phyloP scores from a whole-genome alignment of 2,797 vertebrate species.

The Rhinichthys osculus region DNA sequence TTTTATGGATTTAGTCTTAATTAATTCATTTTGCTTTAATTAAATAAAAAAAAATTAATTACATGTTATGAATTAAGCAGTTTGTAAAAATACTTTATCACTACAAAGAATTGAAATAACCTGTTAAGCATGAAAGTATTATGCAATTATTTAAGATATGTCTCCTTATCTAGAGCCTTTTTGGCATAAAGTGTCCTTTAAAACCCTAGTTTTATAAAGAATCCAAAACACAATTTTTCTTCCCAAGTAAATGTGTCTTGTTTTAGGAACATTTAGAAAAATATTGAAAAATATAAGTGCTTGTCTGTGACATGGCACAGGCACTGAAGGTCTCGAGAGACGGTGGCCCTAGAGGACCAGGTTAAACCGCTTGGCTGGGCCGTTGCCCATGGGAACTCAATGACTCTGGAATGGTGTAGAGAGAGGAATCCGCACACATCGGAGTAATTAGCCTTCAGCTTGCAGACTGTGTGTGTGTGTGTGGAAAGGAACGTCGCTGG shows the following conservation, averaged over 20 bases:
- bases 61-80: neutral
- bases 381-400: slow-evolving; percentile 57
- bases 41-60: neutral
- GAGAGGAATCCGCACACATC: slow-evolving; percentile 58
- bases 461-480: slow-evolving; percentile 1
- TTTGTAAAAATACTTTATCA: neutral
- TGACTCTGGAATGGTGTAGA: slow-evolving; percentile 49
- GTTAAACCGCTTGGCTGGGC: slow-evolving; percentile 55
- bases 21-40: neutral
- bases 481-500: slow-evolving; percentile 47
- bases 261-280: neutral
- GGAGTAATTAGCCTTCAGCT: slow-evolving; percentile 51
- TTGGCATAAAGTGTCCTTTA: neutral
- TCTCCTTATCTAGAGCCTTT: neutral
- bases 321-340: slow-evolving; percentile 43
- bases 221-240: neutral
- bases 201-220: neutral
- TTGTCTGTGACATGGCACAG: neutral
- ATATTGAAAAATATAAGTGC: neutral
- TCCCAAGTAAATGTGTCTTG: neutral
- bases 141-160: neutral
- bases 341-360: slow-evolving; percentile 56
- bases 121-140: neutral
- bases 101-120: neutral
- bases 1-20: neutral